Evolutionary conservation across 2,113 vertebrate species (phyloP), one percentile per base, ranked within the genome.

Genomic region (Empidonax traillii): DNA sequence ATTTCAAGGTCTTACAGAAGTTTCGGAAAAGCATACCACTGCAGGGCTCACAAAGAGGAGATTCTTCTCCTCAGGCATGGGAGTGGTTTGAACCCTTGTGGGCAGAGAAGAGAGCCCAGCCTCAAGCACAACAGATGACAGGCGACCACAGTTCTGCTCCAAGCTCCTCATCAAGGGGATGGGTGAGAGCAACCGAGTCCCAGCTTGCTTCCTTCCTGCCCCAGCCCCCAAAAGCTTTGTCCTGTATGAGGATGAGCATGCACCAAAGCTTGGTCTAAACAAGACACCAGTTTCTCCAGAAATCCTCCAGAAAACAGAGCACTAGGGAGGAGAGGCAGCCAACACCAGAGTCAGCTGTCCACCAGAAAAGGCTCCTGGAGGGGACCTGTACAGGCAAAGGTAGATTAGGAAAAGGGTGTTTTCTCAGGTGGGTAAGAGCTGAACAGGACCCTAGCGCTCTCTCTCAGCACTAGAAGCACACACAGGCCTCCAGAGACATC

Each of bases 1-100:
- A 92, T 92, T 97, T 93, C 87, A 87, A 85, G 75, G 85, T 82
- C 87, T 81, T 77, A 51, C 14, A 49, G 73, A 87, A 73, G 39
- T 39, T 65, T 59, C 46, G 52, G 44, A 56, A 87, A 67, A 87
- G 24, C 81, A n/a, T 3, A 24, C 14, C 19, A 30, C 59, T 39
- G 37, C 47, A 17, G 31, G 35, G 33, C 76, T 87, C 65, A 94
- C 85, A 89, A 95, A 94, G 94, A 90, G 30, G 33, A 94, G 65
- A 81, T 88, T 94, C 86, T 89, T 90, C 56, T 81, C 33, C 27
- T 28, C 21, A 27, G 53, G 35, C 30, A 39, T 4, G 27, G 62
- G 27, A 84, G 83, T 0, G 3, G 66, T 41, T 85, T 93, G 76
- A 79, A 41, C 73, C 56, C 39, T 65, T 18, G 24, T 14, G 51